phyloP scores from a whole-genome alignment of 2,113 vertebrate species.

The Spea bombifrons region DNA sequence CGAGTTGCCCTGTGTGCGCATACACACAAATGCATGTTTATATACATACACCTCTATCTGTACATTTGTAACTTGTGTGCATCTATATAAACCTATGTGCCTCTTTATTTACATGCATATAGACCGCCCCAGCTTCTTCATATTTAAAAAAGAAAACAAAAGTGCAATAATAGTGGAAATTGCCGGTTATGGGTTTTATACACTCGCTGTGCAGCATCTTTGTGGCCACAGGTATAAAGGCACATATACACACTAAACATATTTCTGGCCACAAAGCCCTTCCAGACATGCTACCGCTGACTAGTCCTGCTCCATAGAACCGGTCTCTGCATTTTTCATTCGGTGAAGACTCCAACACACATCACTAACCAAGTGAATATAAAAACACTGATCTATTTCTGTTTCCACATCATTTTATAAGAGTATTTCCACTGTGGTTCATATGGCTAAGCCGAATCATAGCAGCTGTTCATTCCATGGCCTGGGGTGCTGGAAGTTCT shows the following conservation, averaged over 20 bases:
- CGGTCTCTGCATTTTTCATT: too few species aligned
- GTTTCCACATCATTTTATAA: neutral
- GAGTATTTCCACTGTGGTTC: neutral
- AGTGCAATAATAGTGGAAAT: conserved; percentile 27
- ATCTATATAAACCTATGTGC: neutral
- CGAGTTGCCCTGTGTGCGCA: neutral
- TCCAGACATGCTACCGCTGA: neutral
- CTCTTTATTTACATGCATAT: neutral
- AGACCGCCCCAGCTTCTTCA: neutral
- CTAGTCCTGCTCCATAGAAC: neutral
- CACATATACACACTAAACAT: conserved; percentile 32
- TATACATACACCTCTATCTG: too few species aligned
- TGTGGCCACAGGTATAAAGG: conserved; percentile 37
- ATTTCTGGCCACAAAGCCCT: neutral
- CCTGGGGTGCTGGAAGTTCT: neutral
- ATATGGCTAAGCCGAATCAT: neutral
- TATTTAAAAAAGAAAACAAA: conserved; percentile 14
- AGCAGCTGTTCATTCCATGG: neutral
- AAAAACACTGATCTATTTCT: neutral
- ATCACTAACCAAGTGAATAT: neutral
- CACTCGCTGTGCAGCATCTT: neutral
- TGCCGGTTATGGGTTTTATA: neutral
- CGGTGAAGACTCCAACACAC: neutral
- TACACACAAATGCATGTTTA: neutral
- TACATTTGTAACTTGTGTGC: neutral